Evolutionary conservation across 2,888 invertebrate genomes (phyloP).

Genomic region (Drosophila austrosaltans): DNA sequence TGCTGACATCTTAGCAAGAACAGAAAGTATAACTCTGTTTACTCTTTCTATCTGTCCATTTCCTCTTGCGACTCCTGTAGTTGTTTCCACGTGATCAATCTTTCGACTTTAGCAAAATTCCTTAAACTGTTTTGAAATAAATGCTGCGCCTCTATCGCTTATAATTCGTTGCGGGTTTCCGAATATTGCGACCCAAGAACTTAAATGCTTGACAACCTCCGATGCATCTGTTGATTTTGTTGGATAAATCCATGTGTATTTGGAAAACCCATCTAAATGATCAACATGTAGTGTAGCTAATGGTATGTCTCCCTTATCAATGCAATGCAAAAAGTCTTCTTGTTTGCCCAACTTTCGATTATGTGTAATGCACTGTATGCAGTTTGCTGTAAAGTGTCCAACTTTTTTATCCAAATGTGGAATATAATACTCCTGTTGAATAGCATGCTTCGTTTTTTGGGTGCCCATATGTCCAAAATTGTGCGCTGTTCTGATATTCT

Average conservation of each 20-base stretch:
- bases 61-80: not conserved
- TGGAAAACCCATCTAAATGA: not conserved
- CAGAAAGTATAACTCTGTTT: not conserved
- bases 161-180: no score
- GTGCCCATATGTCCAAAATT: slow-evolving; percentile 28
- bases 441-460: not conserved
- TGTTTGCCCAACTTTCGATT: not conserved
- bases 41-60: not conserved
- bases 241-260: no score
- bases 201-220: no score
- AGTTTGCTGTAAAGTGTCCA: not conserved
- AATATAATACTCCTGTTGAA: not conserved
- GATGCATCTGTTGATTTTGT: no score
- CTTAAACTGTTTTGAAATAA: no score
- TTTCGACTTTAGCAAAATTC: no score
- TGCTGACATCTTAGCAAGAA: not conserved
- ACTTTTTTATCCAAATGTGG: not conserved
- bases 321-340: not conserved
- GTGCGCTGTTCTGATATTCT: slow-evolving; percentile 38
- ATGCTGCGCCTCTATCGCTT: no score
- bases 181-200: no score
- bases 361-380: not conserved
- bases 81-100: not conserved
- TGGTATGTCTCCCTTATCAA: not conserved
- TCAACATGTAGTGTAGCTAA: slow-evolving; percentile 13